Base-by-base conservation (phyloP, 1,140 invertebrate species). In the Drosophila gunungcola region DNA sequence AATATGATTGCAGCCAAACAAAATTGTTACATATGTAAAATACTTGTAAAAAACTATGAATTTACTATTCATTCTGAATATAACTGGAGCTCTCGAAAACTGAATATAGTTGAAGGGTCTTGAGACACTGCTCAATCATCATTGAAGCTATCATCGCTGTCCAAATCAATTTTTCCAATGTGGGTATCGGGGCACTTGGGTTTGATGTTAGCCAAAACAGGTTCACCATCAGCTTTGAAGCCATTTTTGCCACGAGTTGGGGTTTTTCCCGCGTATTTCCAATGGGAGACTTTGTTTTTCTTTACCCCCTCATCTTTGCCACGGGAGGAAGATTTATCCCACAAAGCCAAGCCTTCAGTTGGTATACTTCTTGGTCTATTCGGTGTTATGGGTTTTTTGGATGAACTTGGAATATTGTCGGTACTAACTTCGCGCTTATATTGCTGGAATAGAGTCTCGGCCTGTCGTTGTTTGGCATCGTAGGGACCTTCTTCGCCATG, bases 401-500 rank as follows among this genome's bases (percentile, higher is more conserved):
- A 32, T 9, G 39, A 38, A 7, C 9, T 52, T 2, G 52, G 41
- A 5, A 10, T 11, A 12, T 13, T 25, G 3, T 21, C 38, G 4
- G 5, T 3, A 3, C 21, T n/a, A 2, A 3, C 4, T 29, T 38
- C 13, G 7, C 32, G 16, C 13, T 48, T 54, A 34, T 45, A 64
- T n/a, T 32, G 29, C 16, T 46, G 29, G 5, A 34, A 55, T 1
- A 78, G 52, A 10, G n/a, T 16, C n/a, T 67, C 48, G 13, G 38
- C 57, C 39, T 16, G 4, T 2, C 3, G 34, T 29, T 62, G 43
- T 11, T 74, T 64, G 4, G 4, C 13, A 3, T 32, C n/a, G 48
- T 75, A 82, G 7, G 62, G 63, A 6, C 72, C 84, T 21, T 88
- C 83, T 25, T 88, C 83, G 3, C 83, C 83, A 12, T 45, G 51